Evolutionary conservation across 2,113 vertebrate genomes (phyloP), one percentile per base, ranked within the genome.

Genomic region (Anguilla japonica): DNA sequence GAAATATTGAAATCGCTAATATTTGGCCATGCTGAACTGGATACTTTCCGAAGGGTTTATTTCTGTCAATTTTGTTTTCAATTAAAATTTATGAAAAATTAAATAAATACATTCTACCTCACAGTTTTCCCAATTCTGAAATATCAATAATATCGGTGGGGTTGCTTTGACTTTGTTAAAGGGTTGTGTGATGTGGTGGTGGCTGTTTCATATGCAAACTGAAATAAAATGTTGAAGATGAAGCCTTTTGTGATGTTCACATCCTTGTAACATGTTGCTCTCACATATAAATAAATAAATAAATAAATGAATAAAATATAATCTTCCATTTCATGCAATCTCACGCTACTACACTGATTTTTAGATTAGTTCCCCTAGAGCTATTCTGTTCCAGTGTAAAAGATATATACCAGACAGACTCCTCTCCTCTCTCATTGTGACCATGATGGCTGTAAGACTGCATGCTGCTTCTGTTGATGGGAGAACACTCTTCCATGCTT

Each of bases 161-260:
- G 88, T 89, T 83, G 39, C 88, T 89, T 83, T 83, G 82, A 80
- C 78, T 18, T 15, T 39, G 81, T 81, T 53, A 88, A 86, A 87
- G 18, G 41, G 53, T 79, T 82, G 86, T 88, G 71, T 87, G 89
- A 86, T 87, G 75, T 40, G 41, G 86, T 88, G 88, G 63, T 67
- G 87, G 87, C 84, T 88, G 75, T 84, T 85, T 88, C 53, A 78
- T 57, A 88, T 88, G 87, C 84, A 88, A 88, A 89, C 86, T 81
- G 82, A 86, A 46, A 82, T 87, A 41, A 67, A 20, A 87, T 88
- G 87, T 57, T 8, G 43, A 46, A 8, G 84, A 79, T 41, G 50
- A 40, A 20, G 83, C 6, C 56, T 5, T n/a, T 53, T n/a, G 79
- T 40, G 41, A 81, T 41, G 40, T 16, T 81, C 79, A 81, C 41